Percentiles rank a stretch among this genome's conserved stretches.
Conservation (phyloP, 2,113 vertebrate genomes). For the Dipodomys merriami region DNA sequence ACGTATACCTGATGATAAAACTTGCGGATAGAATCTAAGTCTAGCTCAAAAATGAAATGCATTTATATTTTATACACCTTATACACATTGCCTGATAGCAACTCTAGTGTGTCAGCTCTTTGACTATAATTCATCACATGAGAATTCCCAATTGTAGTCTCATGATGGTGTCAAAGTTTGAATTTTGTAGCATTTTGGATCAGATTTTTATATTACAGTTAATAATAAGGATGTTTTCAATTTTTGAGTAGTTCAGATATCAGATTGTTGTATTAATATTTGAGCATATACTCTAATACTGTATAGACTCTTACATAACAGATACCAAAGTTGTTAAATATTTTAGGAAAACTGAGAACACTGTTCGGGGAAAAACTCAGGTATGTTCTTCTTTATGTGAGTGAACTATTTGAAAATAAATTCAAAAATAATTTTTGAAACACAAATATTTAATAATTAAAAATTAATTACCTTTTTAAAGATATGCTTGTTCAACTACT, state of each 20-base stretch:
- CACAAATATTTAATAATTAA: neutral
- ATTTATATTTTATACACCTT: neutral
- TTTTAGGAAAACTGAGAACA: neutral
- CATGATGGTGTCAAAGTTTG: neutral
- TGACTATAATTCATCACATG: neutral
- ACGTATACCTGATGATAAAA: neutral
- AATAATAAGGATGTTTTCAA: no score
- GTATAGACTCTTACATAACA: neutral
- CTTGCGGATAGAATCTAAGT: no score
- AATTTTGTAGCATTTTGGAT: neutral
- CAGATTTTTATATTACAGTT: neutral
- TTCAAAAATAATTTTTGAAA: neutral
- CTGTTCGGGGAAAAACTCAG: neutral
- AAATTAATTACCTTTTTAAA: neutral
- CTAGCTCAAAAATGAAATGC: neutral
- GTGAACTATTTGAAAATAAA: constrained; percentile 31
- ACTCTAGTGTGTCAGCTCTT: neutral
- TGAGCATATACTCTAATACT: no score
- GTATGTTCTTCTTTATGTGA: neutral
- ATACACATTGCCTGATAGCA: neutral
- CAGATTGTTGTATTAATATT: no score
- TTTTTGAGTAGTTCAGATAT: no score
- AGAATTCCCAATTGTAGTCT: neutral
- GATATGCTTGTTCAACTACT: neutral
- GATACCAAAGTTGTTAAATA: neutral